Conservation (phyloP, 1,140 invertebrate species). For the Psix sp. region DNA sequence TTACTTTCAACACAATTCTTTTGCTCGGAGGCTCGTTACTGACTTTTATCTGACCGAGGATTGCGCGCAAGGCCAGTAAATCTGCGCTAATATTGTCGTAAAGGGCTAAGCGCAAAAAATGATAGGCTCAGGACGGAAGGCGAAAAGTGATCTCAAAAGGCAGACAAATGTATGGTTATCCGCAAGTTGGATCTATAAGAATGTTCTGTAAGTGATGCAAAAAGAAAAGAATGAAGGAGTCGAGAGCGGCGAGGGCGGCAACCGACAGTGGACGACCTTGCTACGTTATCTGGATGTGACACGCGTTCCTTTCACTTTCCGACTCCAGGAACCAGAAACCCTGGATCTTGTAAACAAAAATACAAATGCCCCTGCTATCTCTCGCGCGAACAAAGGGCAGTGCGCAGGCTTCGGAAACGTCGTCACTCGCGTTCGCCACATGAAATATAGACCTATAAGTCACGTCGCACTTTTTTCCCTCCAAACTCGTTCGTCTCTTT, state of each 20-base stretch:
- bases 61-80: background rate
- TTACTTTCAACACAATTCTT: no score
- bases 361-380: slow-evolving; percentile 52
- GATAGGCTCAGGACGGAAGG: no score
- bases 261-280: slow-evolving; percentile 76
- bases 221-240: slow-evolving; percentile 55
- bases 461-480: no score
- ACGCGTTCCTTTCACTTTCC: slow-evolving; percentile 77
- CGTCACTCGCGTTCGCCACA: no score
- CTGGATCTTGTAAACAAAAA: slow-evolving; percentile 68
- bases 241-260: slow-evolving; percentile 69
- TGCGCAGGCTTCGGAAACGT: no score
- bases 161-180: slow-evolving; percentile 12
- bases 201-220: slow-evolving; percentile 44
- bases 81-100: no score
- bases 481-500: no score
- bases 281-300: slow-evolving; percentile 74
- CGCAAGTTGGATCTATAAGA: slow-evolving; percentile 26
- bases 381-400: no score
- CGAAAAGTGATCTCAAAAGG: slow-evolving; percentile 15
- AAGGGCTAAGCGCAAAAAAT: no score
- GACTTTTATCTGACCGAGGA: no score
- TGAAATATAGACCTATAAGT: no score
- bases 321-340: slow-evolving; percentile 72
- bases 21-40: no score